Evolutionary conservation across 2,113 vertebrate genomes (phyloP).

Genomic region (Myanophis thanlyinensis): DNA sequence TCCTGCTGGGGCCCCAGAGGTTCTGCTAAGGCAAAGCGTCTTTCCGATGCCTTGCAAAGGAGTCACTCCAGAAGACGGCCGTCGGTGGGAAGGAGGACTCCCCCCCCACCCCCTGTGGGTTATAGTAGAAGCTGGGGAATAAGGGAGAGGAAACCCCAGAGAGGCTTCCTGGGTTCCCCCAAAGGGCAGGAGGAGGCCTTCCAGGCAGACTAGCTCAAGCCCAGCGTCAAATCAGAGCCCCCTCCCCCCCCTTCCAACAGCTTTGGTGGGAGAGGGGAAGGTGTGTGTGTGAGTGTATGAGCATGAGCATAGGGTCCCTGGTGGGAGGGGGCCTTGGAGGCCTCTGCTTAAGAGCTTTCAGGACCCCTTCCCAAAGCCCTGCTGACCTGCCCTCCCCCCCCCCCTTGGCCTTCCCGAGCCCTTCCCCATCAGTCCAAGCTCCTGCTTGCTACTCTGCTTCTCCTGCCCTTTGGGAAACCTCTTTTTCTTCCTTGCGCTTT

Average conservation of each 20-base stretch:
- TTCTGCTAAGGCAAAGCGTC: not conserved
- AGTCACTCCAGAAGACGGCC: not conserved
- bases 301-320: too few relatives aligned
- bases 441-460: too few relatives aligned
- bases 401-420: too few relatives aligned
- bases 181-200: not conserved
- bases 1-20: not conserved
- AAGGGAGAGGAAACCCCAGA: not conserved
- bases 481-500: not conserved
- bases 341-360: too few relatives aligned
- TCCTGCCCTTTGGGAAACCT: not conserved
- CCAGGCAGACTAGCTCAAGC: not conserved
- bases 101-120: not conserved
- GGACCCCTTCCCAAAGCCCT: too few relatives aligned
- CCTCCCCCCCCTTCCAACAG: not conserved
- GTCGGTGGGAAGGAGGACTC: not conserved
- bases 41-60: not conserved
- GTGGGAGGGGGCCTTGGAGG: too few relatives aligned
- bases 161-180: not conserved
- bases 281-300: too few relatives aligned
- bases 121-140: not conserved
- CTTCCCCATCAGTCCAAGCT: too few relatives aligned
- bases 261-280: not conserved
- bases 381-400: too few relatives aligned
- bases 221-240: not conserved